phyloP scores from a whole-genome alignment of 2,888 invertebrate genomes.

The Cephus sareptanus region DNA sequence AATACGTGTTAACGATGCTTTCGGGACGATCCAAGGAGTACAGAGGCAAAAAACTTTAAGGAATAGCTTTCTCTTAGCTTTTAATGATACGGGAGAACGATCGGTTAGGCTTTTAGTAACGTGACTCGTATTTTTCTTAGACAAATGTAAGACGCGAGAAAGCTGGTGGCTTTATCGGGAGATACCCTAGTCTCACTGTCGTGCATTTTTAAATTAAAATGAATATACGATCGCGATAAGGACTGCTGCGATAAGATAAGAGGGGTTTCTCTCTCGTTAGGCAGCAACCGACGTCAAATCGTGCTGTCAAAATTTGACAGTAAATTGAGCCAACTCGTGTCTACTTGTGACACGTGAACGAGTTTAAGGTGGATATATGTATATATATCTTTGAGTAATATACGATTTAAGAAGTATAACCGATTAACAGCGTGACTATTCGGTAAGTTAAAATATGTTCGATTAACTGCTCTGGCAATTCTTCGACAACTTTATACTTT shows the following conservation, averaged over 20 bases:
- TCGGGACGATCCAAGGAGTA: neutral
- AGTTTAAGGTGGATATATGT: neutral
- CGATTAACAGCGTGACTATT: neutral
- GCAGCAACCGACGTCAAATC: slow-evolving; percentile 21
- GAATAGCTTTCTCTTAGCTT: neutral
- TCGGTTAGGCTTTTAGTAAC: neutral
- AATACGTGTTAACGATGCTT: neutral
- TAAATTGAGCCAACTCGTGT: neutral
- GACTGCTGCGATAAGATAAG: slow-evolving; percentile 45
- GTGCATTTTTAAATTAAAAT: slow-evolving; percentile 40
- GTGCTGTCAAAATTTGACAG: slow-evolving; percentile 9
- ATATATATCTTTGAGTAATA: neutral
- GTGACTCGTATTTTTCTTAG: neutral
- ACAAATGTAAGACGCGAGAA: neutral
- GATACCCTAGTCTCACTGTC: slow-evolving; percentile 13
- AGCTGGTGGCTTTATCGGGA: slow-evolving; percentile 11
- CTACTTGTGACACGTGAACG: neutral
- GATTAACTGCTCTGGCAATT: neutral
- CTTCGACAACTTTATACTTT: neutral
- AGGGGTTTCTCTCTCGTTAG: slow-evolving; percentile 12
- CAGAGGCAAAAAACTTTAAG: neutral
- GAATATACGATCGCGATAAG: slow-evolving; percentile 40
- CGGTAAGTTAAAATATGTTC: neutral
- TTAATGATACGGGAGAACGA: neutral
- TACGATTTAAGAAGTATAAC: neutral